Percentiles rank a stretch among this genome's conserved stretches.
These are phyloP conservation scores for Serinus canaria DNA, from an alignment of 2,113 vertebrate genomes.

Conservation along the genomic window DNA sequence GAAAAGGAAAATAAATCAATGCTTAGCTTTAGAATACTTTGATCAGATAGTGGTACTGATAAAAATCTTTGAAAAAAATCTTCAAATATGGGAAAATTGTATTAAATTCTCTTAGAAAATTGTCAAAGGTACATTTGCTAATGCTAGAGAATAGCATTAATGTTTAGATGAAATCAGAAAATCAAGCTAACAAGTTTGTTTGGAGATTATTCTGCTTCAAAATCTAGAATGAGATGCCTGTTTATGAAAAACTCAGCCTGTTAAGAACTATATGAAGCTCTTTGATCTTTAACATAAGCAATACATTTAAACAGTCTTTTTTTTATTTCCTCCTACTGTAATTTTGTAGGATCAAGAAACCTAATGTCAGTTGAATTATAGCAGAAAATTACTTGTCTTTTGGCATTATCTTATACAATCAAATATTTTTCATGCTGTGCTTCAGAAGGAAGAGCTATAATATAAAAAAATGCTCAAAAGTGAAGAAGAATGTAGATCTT, in stretches of 20 bases:
- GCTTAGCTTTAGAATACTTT: background rate
- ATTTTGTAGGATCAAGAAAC: background rate
- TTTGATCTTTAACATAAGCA: background rate
- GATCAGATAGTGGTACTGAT: background rate
- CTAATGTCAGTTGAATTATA: background rate
- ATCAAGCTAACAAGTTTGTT: background rate
- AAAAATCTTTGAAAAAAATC: background rate
- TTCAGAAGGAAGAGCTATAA: background rate
- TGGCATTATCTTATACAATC: background rate
- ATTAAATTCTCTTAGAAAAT: background rate
- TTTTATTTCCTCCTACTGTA: background rate
- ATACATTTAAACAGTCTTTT: background rate
- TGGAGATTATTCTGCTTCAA: background rate
- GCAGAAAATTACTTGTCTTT: background rate
- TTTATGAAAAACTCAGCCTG: background rate
- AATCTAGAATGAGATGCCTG: background rate
- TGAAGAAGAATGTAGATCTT: background rate
- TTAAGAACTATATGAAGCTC: background rate
- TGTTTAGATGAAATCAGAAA: background rate
- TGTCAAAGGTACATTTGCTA: background rate
- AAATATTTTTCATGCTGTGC: background rate
- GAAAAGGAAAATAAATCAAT: background rate
- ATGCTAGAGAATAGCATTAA: background rate
- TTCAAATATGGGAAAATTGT: background rate
- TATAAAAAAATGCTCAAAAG: background rate